phyloP scores from a whole-genome alignment of 2,113 vertebrate species.

The Canis aureus region DNA sequence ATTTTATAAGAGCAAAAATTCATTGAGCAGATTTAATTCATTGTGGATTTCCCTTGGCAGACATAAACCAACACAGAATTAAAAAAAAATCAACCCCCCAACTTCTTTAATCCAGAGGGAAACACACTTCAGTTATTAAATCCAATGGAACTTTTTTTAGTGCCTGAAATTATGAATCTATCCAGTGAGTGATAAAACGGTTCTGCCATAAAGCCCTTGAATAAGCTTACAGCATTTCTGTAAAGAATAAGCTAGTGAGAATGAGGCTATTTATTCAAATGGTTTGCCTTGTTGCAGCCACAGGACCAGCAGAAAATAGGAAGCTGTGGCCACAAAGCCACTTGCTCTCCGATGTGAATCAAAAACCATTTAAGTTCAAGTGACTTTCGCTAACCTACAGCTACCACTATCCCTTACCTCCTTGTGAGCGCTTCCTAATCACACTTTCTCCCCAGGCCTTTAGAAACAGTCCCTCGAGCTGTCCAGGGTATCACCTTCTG shows the following conservation, averaged over 20 bases:
- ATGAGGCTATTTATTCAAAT: not conserved
- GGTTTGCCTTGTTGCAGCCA: not conserved
- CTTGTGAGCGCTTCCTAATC: not conserved
- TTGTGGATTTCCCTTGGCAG: conserved; percentile 56
- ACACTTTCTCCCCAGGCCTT: not conserved
- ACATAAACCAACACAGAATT: conserved; percentile 37
- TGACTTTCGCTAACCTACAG: not conserved
- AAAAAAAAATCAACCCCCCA: not conserved
- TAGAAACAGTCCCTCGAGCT: not conserved
- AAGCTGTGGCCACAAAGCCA: not conserved
- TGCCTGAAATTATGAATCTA: conserved; percentile 15
- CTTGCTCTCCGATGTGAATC: not conserved
- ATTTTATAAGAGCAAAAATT: conserved; percentile 71
- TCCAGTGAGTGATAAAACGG: not conserved
- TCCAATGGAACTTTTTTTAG: conserved; percentile 9
- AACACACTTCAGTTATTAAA: conserved; percentile 38
- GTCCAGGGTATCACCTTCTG: not conserved
- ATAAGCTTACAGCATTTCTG: not conserved
- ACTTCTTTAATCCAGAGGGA: conserved; percentile 31
- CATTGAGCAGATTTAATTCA: conserved; percentile 45
- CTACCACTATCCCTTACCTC: not conserved
- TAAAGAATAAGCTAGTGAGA: conserved; percentile 29
- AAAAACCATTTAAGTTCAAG: conserved; percentile 23
- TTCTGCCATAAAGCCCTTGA: not conserved
- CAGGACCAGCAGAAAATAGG: not conserved